These are phyloP conservation scores for Antennarius maculatus DNA, from an alignment of 2,797 vertebrate genomes.

Conservation along the genomic window DNA sequence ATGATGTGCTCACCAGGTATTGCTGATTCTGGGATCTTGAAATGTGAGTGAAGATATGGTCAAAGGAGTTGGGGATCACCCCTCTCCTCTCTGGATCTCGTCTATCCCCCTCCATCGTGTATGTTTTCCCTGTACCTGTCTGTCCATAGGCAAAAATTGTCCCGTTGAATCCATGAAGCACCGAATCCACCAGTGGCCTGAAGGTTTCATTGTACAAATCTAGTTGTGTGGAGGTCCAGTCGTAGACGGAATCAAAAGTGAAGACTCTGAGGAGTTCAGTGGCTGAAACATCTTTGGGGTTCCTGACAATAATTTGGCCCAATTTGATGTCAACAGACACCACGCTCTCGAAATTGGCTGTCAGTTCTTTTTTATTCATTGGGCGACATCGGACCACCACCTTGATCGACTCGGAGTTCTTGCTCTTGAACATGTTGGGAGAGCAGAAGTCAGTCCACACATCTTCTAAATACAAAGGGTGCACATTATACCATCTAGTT, in stretches of 20 bases:
- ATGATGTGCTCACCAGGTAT: conserved; percentile 94
- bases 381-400: conserved; percentile 97
- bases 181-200: conserved; percentile 93
- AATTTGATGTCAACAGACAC: conserved; percentile 93
- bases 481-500: no score
- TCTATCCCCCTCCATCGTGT: conserved; percentile 83
- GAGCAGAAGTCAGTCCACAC: conserved; percentile 12
- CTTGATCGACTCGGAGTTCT: conserved; percentile 92
- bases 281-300: conserved; percentile 83
- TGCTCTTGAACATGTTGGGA: conserved; percentile 89
- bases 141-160: conserved; percentile 98
- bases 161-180: conserved; percentile 95
- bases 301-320: conserved; percentile 92
- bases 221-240: conserved; percentile 94
- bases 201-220: conserved; percentile 98
- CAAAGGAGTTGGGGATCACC: conserved; percentile 97
- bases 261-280: conserved; percentile 92
- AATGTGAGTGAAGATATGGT: conserved; percentile 98
- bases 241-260: conserved; percentile 96
- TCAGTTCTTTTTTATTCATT: conserved; percentile 93
- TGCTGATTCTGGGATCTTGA: conserved; percentile 97
- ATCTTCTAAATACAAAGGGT: no score
- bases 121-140: conserved; percentile 89
- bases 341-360: conserved; percentile 87
- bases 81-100: conserved; percentile 91